Percentiles rank a stretch among this genome's conserved stretches.
Conservation (phyloP, 2,113 vertebrate genomes). For the Chlorodrepanis virens region DNA sequence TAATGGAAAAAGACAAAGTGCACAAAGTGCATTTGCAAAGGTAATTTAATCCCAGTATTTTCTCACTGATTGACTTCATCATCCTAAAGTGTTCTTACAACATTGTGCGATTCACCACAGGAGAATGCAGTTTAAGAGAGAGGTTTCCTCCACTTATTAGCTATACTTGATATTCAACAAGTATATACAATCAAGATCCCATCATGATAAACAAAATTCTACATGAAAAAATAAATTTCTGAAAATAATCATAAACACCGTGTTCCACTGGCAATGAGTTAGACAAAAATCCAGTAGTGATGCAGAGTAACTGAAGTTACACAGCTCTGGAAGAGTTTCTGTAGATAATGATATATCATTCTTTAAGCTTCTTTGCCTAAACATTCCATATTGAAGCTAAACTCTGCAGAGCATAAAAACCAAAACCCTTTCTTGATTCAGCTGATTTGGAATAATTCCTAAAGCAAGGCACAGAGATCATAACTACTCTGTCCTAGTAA, state of each 20-base stretch:
- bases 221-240: background rate
- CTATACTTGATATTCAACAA: background rate
- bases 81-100: background rate
- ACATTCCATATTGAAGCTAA: background rate
- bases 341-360: background rate
- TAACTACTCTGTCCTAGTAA: background rate
- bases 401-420: background rate
- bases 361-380: background rate
- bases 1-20: background rate
- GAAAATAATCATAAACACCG: background rate
- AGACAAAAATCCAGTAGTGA: background rate
- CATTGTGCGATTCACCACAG: background rate
- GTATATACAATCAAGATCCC: background rate
- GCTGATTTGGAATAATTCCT: background rate
- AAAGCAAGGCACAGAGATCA: background rate
- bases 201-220: background rate
- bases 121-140: background rate
- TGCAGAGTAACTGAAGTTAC: background rate
- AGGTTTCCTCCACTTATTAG: background rate
- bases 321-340: background rate
- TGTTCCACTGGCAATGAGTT: background rate
- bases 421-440: background rate
- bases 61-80: background rate
- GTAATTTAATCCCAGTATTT: background rate
- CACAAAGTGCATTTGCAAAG: background rate